Evolutionary conservation across 1,140 invertebrate genomes (phyloP), one percentile per base, ranked within the genome.

Genomic region (Oryzaephilus surinamensis): DNA sequence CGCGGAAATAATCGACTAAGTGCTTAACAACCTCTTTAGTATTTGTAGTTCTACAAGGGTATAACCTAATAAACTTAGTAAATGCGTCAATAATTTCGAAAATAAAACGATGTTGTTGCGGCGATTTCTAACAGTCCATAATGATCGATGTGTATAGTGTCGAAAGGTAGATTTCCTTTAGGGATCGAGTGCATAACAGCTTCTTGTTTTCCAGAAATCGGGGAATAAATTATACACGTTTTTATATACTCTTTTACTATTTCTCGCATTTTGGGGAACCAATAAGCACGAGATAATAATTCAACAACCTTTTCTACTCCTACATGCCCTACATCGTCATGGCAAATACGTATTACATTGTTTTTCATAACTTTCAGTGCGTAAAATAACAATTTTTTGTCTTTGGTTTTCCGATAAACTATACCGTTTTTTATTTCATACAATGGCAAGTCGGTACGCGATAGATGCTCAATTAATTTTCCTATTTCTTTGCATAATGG

Each of bases 131-230:
- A 17, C 2, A 52, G 55, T 1, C 55, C 56, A 32, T 29, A 50
- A 38, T 60, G 56, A 54, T 1, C 57, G 41, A 33, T 58, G 54
- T 17, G n/a, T n/a, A n/a, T n/a, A n/a, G n/a, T n/a, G n/a, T n/a
- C n/a, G n/a, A n/a, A n/a, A n/a, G n/a, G n/a, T n/a, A n/a, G n/a
- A n/a, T n/a, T n/a, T n/a, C n/a, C n/a, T n/a, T n/a, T n/a, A n/a
- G n/a, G n/a, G n/a, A n/a, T n/a, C n/a, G n/a, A n/a, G n/a, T n/a
- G n/a, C n/a, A n/a, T n/a, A n/a, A n/a, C n/a, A n/a, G n/a, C n/a
- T n/a, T n/a, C n/a, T n/a, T n/a, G n/a, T n/a, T n/a, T n/a, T n/a
- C n/a, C n/a, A n/a, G n/a, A n/a, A n/a, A n/a, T n/a, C n/a, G n/a
- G n/a, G n/a, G n/a, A n/a, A 54, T 51, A 56, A 32, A 40, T 48